A percentile compares a stretch with the other conserved stretches of the same genome.
Conservation (phyloP, 92 coral and sea anemone species). For the Galaxea fascicularis region DNA sequence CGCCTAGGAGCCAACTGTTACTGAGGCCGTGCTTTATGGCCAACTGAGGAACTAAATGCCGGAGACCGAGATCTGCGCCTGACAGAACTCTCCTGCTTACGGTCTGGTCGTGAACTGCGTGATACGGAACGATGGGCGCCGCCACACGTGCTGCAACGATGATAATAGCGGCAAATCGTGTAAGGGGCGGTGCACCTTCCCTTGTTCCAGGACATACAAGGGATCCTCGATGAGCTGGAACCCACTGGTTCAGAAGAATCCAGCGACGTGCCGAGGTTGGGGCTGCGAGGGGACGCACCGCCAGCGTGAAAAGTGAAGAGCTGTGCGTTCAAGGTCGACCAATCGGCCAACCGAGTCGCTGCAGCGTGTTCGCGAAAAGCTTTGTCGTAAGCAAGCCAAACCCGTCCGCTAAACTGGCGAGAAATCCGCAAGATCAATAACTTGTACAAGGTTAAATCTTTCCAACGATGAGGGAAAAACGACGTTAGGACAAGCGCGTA, state of each 20-base stretch:
- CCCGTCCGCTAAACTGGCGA: constrained; percentile 16
- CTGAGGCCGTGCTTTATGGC: background rate
- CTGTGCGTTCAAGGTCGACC: constrained; percentile 7
- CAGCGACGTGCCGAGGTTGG: background rate
- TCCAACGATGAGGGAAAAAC: background rate
- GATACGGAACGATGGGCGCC: background rate
- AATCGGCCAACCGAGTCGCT: background rate
- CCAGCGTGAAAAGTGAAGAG: constrained; percentile 5
- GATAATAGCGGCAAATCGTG: background rate
- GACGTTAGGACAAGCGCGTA: background rate
- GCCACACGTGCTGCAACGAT: background rate
- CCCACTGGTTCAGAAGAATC: background rate
- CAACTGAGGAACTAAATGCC: background rate
- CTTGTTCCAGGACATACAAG: constrained; percentile 19
- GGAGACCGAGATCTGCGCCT: background rate
- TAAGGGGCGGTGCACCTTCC: constrained; percentile 14
- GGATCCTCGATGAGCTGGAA: background rate
- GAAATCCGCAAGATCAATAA: background rate
- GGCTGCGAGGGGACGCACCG: background rate
- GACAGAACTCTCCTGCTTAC: background rate
- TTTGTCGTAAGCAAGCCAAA: background rate
- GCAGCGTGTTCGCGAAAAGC: constrained; percentile 5
- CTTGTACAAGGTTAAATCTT: background rate
- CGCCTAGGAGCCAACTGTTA: background rate
- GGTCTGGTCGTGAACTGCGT: background rate